Percentiles rank a stretch among this genome's conserved stretches.
Evolutionary conservation across 2,797 vertebrate species (phyloP).

Genomic region (Rallus crepitans): DNA sequence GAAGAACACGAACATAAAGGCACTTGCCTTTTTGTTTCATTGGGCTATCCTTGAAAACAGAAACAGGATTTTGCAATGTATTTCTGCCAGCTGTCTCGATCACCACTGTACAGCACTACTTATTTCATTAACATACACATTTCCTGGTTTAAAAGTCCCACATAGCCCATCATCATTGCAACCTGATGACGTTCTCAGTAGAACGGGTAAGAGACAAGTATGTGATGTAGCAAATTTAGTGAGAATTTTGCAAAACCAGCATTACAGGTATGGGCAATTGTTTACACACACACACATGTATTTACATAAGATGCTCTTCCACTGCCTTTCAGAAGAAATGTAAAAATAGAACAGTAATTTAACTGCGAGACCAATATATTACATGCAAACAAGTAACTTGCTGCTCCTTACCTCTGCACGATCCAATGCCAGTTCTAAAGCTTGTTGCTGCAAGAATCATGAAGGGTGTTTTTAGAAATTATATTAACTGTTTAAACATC

Average conservation of each 20-base stretch:
- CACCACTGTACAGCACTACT: not conserved
- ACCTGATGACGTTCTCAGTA: not conserved
- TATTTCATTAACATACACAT: not conserved
- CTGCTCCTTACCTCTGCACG: constrained; percentile 91
- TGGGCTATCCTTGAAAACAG: not conserved
- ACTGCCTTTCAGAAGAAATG: not conserved
- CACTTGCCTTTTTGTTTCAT: not conserved
- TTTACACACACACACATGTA: fast-evolving
- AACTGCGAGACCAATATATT: not conserved
- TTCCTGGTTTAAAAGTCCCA: not conserved
- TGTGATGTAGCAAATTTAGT: fast-evolving
- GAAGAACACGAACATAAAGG: not conserved
- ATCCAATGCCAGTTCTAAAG: constrained; percentile 98
- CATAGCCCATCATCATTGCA: not conserved
- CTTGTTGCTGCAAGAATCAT: constrained; percentile 89
- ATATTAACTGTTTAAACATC: not conserved
- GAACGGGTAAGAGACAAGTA: not conserved
- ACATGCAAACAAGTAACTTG: not conserved
- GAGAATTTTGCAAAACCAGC: not conserved
- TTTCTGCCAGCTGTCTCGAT: not conserved
- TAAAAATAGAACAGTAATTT: not conserved
- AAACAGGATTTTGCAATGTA: not conserved
- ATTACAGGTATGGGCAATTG: not conserved
- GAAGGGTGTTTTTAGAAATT: constrained; percentile 23
- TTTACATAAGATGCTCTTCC: not conserved